Evolutionary conservation across 2,888 invertebrate species (phyloP), one percentile per base, ranked within the genome.

Genomic region (Meghimatium bilineatum): DNA sequence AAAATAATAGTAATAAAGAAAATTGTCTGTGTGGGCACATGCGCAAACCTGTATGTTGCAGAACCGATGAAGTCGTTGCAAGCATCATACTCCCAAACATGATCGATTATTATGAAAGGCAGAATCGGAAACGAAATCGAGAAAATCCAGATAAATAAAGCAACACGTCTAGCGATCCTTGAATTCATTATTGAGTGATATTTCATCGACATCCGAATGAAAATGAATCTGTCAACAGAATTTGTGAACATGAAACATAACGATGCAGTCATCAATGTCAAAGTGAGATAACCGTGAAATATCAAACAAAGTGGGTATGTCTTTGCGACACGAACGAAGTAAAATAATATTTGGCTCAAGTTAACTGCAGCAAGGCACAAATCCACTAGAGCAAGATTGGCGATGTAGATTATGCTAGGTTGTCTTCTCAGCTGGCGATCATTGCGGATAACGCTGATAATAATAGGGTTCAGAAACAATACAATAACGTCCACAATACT

Each of bases 361-460:
- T 74, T 81, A 5, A 63, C 38, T 3, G 38, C 60, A 10, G 81
- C 72, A 14, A 81, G 26, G 32, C 29, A 63, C n/a, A 74, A 20
- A 32, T 81, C 81, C 5, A 69, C 81, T 29, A 81, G 32, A 12
- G 81, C 74, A 29, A 81, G 66, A 32, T 81, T 81, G 74, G 44
- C 74, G 23, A 81, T 81, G 34, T 69, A 81, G 74, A 81, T 66
- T 23, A 36, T 74, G 74, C 74, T 74, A 2, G 81, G 81, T 23
- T 72, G 72, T 72, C 44, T 60, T 32, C 81, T 38, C 36, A 81
- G n/a, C 23, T 72, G 69, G 23, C 63, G 63, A 36, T 81, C 63
- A 1, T 81, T 81, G 74, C 44, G 32, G n/a, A 81, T 81, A n/a
- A 81, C 74, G 29, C 44, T 74, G 81, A 81, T 81, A 32, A 74